phyloP scores from a whole-genome alignment of 2,797 vertebrate species.

The Ctenopoma multispine region DNA sequence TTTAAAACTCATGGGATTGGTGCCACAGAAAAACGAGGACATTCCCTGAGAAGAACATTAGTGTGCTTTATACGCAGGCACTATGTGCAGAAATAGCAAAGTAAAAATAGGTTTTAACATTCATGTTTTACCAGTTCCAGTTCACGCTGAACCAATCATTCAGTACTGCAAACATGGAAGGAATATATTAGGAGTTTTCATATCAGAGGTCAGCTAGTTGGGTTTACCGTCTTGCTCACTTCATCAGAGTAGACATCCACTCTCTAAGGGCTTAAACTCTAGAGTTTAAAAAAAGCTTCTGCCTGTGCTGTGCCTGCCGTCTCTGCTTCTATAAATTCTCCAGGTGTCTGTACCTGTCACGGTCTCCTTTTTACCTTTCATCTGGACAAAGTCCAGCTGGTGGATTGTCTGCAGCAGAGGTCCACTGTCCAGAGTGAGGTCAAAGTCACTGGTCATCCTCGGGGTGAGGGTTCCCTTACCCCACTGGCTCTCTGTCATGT shows the following conservation, averaged over 20 bases:
- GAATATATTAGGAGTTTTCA: not conserved
- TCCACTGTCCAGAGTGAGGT: slow-evolving; percentile 95
- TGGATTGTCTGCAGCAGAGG: slow-evolving; percentile 97
- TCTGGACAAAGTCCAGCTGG: slow-evolving; percentile 98
- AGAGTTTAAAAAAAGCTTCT: not conserved
- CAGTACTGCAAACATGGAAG: not conserved
- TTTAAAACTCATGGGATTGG: not conserved
- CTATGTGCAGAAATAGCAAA: not conserved
- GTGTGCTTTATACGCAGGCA: not conserved
- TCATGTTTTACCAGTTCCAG: not conserved
- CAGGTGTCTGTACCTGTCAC: not conserved
- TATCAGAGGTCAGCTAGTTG: not conserved
- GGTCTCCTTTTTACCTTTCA: slow-evolving; percentile 90
- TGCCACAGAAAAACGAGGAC: slow-evolving; percentile 9
- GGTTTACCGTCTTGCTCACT: not conserved
- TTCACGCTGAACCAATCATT: not conserved
- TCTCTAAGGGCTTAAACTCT: not conserved
- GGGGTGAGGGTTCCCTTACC: slow-evolving; percentile 97
- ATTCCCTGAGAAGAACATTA: not conserved
- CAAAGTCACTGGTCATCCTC: slow-evolving; percentile 97
- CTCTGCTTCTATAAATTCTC: not conserved
- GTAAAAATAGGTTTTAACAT: not conserved
- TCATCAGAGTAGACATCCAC: slow-evolving; percentile 5
- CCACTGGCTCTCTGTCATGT: slow-evolving; percentile 97
- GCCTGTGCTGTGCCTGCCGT: not conserved